Conservation (phyloP, 1,140 invertebrate genomes). For the Copidosoma floridanum region DNA sequence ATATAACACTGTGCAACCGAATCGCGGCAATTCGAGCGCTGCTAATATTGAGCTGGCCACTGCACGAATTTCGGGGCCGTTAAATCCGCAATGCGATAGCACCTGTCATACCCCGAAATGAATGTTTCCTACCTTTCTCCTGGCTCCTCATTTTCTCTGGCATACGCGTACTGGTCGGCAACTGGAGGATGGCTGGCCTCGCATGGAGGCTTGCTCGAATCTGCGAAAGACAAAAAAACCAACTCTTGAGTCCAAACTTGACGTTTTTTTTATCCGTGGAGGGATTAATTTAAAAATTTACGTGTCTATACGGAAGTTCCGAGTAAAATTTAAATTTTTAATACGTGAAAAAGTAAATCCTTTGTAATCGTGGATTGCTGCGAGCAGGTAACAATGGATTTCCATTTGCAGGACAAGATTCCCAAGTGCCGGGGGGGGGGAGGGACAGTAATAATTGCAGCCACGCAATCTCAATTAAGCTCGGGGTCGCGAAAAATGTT, state of each 20-base stretch:
- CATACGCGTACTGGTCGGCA: constrained; percentile 30
- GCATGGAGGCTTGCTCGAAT: constrained; percentile 42
- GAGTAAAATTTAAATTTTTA: too few species aligned
- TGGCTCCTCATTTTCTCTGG: constrained; percentile 30
- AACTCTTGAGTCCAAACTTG: too few species aligned
- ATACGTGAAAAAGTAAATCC: background rate
- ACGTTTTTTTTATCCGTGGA: too few species aligned
- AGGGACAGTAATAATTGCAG: constrained; percentile 11
- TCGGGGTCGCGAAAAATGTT: background rate
- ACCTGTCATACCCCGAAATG: too few species aligned
- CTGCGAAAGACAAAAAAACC: constrained; percentile 32
- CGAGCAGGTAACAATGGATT: constrained; percentile 14
- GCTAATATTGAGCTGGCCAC: too few species aligned
- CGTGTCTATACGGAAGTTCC: too few species aligned
- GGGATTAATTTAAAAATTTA: too few species aligned
- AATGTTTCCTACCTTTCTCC: constrained; percentile 31
- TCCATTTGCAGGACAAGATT: constrained; percentile 9
- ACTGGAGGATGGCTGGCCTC: constrained; percentile 44
- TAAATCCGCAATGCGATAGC: too few species aligned
- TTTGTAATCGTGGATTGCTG: constrained; percentile 13
- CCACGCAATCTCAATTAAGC: constrained; percentile 9
- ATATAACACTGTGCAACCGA: too few species aligned
- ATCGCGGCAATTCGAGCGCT: too few species aligned
- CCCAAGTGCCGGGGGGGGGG: background rate
- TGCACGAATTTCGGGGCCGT: too few species aligned